Conservation (phyloP, 1,140 invertebrate species). For the Neotoxoptera formosana region DNA sequence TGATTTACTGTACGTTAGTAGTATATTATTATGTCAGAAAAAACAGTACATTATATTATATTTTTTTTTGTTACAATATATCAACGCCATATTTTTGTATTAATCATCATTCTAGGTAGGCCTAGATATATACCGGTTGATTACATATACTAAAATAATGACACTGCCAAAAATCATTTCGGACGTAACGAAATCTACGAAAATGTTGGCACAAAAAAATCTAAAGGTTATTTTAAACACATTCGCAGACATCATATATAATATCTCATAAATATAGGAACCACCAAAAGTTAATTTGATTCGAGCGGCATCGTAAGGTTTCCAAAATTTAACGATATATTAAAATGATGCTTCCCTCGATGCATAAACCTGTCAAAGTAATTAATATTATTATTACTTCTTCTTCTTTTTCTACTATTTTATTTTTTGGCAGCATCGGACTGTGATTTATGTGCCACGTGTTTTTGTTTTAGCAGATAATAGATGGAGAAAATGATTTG, state of each 20-base stretch:
- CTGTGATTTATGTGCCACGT: background rate
- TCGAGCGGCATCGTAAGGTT: background rate
- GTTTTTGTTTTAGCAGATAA: background rate
- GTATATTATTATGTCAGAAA: no score
- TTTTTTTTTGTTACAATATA: background rate
- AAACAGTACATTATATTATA: background rate
- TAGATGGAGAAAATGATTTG: background rate
- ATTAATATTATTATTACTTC: background rate
- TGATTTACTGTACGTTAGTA: background rate
- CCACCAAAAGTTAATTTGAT: background rate
- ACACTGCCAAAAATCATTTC: slow-evolving; percentile 16
- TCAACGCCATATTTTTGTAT: background rate
- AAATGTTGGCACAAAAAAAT: background rate
- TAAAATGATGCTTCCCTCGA: background rate
- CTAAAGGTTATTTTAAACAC: slow-evolving; percentile 22
- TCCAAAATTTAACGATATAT: background rate
- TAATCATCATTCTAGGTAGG: slow-evolving; percentile 7
- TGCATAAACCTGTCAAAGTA: background rate
- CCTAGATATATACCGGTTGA: background rate
- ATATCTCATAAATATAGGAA: background rate
- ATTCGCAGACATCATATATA: slow-evolving; percentile 4
- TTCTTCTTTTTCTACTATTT: background rate
- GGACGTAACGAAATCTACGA: background rate
- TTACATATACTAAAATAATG: background rate
- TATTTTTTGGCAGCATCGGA: background rate